Evolutionary conservation across 2,888 invertebrate species (phyloP), one percentile per base, ranked within the genome.

Genomic region (Protonemura montana): DNA sequence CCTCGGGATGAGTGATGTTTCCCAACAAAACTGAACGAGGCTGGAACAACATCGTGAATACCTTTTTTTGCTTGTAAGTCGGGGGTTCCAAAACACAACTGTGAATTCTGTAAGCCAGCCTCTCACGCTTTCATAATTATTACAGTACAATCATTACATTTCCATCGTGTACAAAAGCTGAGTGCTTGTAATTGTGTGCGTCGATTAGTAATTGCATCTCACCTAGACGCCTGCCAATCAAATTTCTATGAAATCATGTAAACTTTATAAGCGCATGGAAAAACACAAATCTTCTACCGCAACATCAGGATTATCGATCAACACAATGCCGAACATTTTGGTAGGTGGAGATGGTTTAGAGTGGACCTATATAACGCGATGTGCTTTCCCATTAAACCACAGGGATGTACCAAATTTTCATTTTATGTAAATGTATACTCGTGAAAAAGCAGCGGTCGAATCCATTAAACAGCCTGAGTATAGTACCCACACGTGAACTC

Each of bases 401-500:
- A 59, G 59, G 59, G 59, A 59, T 59, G 59, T 59, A 59, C 59
- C 59, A 59, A 59, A 59, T 59, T 59, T 59, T 59, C 59, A 59
- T 59, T 59, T 59, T 21, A 59, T 59, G 59, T 21, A 59, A 59
- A 59, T 59, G 59, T 13, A 59, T 59, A 21, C 59, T 59, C 1
- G 21, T 59, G 59, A 21, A 59, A 59, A 59, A 7, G 16, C 59
- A 21, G 1, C 21, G 13, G 59, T 10, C 59, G 21, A 21, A 21
- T 59, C 59, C 59, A 59, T 59, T 59, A 59, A 59, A 59, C 13
- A 21, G 59, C 21, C 21, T 59, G 59, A 1, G 16, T 59, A 21
- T 10, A 13, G 16, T 7, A 59, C 59, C 59, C 21, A 21, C 16
- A 21, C 59, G 59, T 10, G 21, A 21, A 59, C 59, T 41, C 41